Conservation (phyloP, 2,797 vertebrate genomes). For the Hapalemur alaotrensis region DNA sequence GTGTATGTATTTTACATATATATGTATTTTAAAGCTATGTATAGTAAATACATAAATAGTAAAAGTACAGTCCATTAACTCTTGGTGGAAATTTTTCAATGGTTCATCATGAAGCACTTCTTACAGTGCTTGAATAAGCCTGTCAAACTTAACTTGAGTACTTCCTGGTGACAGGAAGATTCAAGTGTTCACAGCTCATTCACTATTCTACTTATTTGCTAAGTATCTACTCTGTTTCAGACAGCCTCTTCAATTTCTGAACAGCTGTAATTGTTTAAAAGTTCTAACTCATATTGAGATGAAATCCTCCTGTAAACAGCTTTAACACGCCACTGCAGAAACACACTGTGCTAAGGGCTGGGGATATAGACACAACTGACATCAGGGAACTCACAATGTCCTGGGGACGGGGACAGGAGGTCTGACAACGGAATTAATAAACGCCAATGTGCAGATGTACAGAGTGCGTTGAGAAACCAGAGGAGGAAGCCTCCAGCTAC, state of each 20-base stretch:
- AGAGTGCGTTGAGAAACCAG: not conserved
- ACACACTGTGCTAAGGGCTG: not conserved
- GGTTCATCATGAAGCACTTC: not conserved
- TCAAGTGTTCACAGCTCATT: not conserved
- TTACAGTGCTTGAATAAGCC: not conserved
- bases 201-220: not conserved
- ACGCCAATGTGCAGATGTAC: not conserved
- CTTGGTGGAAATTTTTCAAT: not conserved
- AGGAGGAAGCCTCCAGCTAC: not conserved
- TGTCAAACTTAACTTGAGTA: not conserved
- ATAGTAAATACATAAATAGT: not conserved
- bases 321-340: not conserved
- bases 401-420: not conserved
- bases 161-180: not conserved
- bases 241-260: constrained; percentile 19
- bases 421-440: not conserved
- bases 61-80: not conserved
- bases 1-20: not conserved
- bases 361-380: not conserved
- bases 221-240: not conserved
- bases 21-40: not conserved
- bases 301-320: not conserved
- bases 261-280: constrained; percentile 33
- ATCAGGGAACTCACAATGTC: not conserved
- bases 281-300: not conserved